A percentile compares a stretch with the other conserved stretches of the same genome.
Conservation (phyloP, 2,113 vertebrate species). For the Phyllopteryx taeniolatus region DNA sequence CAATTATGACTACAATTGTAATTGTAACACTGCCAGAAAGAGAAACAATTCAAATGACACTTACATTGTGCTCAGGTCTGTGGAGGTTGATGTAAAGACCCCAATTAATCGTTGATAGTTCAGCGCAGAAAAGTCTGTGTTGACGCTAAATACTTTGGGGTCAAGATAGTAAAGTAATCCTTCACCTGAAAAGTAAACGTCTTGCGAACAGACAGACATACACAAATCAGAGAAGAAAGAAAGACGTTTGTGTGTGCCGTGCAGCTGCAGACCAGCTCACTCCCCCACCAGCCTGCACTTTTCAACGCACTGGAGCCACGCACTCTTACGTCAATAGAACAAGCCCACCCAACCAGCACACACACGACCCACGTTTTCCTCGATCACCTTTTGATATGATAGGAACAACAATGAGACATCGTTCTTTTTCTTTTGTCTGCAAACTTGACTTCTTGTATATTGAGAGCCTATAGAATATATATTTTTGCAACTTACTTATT, state of each 20-base stretch:
- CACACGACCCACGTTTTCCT: neutral
- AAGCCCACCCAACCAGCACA: neutral
- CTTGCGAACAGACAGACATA: neutral
- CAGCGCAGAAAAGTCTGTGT: neutral
- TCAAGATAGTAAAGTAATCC: constrained; percentile 8
- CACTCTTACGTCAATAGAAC: neutral
- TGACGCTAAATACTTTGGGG: neutral
- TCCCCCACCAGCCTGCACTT: neutral
- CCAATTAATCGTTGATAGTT: neutral
- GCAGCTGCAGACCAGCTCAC: neutral
- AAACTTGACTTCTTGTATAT: neutral
- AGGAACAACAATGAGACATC: neutral
- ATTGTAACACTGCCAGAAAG: neutral
- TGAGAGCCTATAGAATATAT: neutral
- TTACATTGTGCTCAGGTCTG: constrained; percentile 37
- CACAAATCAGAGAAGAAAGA: neutral
- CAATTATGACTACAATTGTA: neutral
- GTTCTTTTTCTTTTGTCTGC: neutral
- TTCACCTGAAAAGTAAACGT: neutral
- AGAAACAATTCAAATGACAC: neutral
- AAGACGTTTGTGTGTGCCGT: neutral
- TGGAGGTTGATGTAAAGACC: neutral
- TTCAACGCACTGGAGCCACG: constrained; percentile 18
- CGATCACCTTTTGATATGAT: neutral
- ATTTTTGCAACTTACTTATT: neutral